A percentile compares a stretch with the other conserved stretches of the same genome.
Evolutionary conservation across 1,140 invertebrate genomes (phyloP).

Genomic region (Ceratina australensis): DNA sequence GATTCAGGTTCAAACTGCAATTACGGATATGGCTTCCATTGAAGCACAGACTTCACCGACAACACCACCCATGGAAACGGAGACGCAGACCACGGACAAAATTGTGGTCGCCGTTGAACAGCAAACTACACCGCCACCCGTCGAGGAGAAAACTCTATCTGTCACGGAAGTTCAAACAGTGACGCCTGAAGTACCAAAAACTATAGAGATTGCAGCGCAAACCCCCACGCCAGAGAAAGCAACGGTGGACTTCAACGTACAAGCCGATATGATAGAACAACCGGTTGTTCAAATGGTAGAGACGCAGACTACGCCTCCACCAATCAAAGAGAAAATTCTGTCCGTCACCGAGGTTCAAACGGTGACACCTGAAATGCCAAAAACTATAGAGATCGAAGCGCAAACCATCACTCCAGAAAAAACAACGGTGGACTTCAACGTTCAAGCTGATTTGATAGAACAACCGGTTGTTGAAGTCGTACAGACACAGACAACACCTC

Average conservation of each 20-base stretch:
- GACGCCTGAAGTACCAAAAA: no score
- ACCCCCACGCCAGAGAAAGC: no score
- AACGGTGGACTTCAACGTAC: no score
- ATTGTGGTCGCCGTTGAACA: constrained; percentile 56
- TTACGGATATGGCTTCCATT: constrained; percentile 43
- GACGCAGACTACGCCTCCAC: constrained; percentile 63
- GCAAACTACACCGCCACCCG: constrained; percentile 59
- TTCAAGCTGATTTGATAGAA: no score
- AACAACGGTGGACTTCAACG: no score
- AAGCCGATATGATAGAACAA: no score
- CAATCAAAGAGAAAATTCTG: not conserved
- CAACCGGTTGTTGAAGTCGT: constrained; percentile 36
- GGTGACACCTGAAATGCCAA: no score
- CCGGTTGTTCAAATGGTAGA: constrained; percentile 47
- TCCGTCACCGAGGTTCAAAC: no score
- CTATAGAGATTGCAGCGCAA: no score
- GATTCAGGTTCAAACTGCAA: constrained; percentile 55
- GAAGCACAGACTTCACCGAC: constrained; percentile 68
- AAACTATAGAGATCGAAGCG: no score
- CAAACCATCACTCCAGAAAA: no score
- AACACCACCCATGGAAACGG: constrained; percentile 54
- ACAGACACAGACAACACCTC: constrained; percentile 63
- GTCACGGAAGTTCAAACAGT: no score
- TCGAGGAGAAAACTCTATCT: not conserved
- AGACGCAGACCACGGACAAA: constrained; percentile 68